phyloP scores from a whole-genome alignment of 2,797 vertebrate species.

The Nannoperca australis region DNA sequence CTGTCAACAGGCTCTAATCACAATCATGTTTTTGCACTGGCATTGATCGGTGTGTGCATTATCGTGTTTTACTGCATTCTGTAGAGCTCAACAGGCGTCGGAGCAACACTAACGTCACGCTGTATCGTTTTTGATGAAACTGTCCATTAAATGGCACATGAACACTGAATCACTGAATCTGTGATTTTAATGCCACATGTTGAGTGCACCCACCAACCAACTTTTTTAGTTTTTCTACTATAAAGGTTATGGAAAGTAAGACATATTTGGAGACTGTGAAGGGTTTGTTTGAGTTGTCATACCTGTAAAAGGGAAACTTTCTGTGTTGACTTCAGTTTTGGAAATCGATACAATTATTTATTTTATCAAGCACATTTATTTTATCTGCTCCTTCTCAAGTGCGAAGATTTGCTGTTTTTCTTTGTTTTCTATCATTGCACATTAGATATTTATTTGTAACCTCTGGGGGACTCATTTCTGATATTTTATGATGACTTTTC shows the following conservation, averaged over 20 bases:
- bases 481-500: too few species aligned
- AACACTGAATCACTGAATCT: not conserved
- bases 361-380: not conserved
- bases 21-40: constrained; percentile 26
- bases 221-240: not conserved
- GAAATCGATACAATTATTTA: not conserved
- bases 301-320: not conserved
- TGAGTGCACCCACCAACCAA: not conserved
- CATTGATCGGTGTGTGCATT: constrained; percentile 36
- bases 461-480: too few species aligned
- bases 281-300: not conserved
- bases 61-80: constrained; percentile 16
- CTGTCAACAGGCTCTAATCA: constrained; percentile 31
- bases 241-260: not conserved
- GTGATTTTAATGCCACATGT: not conserved
- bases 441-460: not conserved
- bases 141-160: not conserved
- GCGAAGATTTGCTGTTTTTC: not conserved
- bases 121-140: not conserved
- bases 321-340: not conserved
- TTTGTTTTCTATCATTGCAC: not conserved
- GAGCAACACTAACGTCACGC: not conserved
- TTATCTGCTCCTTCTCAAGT: too few species aligned
- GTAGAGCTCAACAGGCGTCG: not conserved
- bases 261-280: not conserved